phyloP scores from a whole-genome alignment of 2,888 invertebrate genomes.

The Monochamus alternatus region DNA sequence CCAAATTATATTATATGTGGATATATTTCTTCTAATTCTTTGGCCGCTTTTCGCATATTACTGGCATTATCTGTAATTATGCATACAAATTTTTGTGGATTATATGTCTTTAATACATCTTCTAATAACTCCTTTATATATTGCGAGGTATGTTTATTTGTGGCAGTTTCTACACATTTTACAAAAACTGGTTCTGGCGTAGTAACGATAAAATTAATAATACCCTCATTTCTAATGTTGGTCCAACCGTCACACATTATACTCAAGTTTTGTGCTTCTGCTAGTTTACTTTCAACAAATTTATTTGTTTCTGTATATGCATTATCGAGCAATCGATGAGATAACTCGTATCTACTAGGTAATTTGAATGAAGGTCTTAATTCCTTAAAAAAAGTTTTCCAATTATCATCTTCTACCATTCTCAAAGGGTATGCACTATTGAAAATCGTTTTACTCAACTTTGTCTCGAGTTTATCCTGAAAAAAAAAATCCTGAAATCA shows the following conservation, averaged over 20 bases:
- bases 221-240: conserved; percentile 12
- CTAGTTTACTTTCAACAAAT: background rate
- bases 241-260: conserved; percentile 6
- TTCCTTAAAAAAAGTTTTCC: background rate
- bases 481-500: background rate
- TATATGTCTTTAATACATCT: conserved; percentile 1
- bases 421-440: background rate
- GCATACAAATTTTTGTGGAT: conserved; percentile 4
- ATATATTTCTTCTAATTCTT: background rate
- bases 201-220: conserved; percentile 9
- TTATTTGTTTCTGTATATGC: background rate
- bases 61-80: conserved; percentile 12
- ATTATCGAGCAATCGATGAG: conserved; percentile 2
- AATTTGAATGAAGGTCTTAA: background rate
- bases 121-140: background rate
- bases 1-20: background rate
- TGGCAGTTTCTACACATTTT: background rate
- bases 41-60: background rate
- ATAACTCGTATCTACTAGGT: background rate
- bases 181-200: conserved; percentile 7
- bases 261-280: background rate
- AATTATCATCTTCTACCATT: background rate
- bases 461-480: background rate
- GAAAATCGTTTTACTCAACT: background rate
- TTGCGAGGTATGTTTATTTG: background rate